These are phyloP conservation scores for Balanococcus diminutus DNA, from an alignment of 2,888 invertebrate species.

Conservation along the genomic window DNA sequence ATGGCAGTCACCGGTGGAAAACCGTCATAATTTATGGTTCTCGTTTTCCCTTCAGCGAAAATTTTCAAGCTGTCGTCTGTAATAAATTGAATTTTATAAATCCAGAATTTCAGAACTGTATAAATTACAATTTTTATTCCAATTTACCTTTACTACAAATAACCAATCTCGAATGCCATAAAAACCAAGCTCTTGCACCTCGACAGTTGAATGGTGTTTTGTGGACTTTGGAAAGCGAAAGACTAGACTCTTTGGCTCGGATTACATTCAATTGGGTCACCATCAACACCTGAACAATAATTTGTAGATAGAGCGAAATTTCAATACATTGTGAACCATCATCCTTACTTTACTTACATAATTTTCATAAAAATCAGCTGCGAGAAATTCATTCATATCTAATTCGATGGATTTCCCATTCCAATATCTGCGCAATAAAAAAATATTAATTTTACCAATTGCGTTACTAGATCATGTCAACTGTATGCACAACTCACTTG, in stretches of 20 bases:
- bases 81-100: background rate
- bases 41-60: background rate
- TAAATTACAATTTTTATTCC: background rate
- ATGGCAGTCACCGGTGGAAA: background rate
- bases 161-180: constrained; percentile 27
- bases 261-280: background rate
- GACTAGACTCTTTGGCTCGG: background rate
- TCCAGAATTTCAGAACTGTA: background rate
- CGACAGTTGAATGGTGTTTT: background rate
- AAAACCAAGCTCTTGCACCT: background rate
- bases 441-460: background rate
- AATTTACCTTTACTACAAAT: constrained; percentile 20
- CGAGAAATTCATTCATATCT: background rate
- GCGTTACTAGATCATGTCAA: background rate
- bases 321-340: background rate
- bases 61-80: background rate
- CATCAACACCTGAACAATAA: background rate
- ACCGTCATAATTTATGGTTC: background rate
- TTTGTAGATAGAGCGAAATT: background rate
- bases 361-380: constrained; percentile 8
- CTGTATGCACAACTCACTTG: background rate
- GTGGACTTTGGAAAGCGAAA: background rate
- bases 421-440: background rate
- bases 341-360: background rate
- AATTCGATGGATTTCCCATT: constrained; percentile 1